A percentile compares a stretch with the other conserved stretches of the same genome.
phyloP scores from a whole-genome alignment of 2,113 vertebrate genomes.

The Sebastes fasciatus region DNA sequence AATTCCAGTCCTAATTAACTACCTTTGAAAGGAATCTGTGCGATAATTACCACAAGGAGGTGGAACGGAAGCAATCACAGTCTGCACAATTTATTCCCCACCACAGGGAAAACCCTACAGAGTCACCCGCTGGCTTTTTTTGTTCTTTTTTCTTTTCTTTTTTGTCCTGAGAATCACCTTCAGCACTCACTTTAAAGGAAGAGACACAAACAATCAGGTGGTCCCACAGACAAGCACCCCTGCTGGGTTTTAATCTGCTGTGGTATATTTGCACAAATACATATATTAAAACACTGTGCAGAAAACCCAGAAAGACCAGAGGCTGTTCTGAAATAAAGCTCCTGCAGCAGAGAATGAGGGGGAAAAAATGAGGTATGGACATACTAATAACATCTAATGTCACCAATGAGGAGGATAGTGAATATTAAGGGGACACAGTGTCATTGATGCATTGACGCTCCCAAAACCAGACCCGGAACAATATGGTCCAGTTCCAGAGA shows the following conservation, averaged over 20 bases:
- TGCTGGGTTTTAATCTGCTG: constrained; percentile 21
- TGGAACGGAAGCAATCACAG: constrained; percentile 79
- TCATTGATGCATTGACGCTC: not conserved
- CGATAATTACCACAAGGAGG: constrained; percentile 81
- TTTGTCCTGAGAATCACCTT: constrained; percentile 70
- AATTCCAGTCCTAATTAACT: constrained; percentile 82
- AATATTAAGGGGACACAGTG: not conserved
- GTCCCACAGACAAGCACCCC: constrained; percentile 26
- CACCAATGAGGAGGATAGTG: not conserved
- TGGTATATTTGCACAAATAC: constrained; percentile 48
- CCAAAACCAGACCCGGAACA: not conserved
- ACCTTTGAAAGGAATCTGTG: constrained; percentile 79
- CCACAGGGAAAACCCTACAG: constrained; percentile 75
- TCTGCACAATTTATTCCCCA: constrained; percentile 73
- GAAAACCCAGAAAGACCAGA: not conserved
- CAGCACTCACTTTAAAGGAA: constrained; percentile 39
- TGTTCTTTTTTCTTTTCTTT: not conserved
- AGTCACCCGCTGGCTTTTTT: constrained; percentile 48
- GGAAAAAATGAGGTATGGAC: not conserved
- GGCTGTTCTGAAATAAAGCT: constrained; percentile 1
- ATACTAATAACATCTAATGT: not conserved
- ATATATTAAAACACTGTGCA: constrained; percentile 13
- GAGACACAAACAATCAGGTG: constrained; percentile 33
- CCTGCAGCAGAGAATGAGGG: not conserved
- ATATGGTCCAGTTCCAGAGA: constrained; percentile 5